These are phyloP conservation scores for Tympanoctomys barrerae DNA, from an alignment of 2,797 vertebrate genomes.

Conservation along the genomic window DNA sequence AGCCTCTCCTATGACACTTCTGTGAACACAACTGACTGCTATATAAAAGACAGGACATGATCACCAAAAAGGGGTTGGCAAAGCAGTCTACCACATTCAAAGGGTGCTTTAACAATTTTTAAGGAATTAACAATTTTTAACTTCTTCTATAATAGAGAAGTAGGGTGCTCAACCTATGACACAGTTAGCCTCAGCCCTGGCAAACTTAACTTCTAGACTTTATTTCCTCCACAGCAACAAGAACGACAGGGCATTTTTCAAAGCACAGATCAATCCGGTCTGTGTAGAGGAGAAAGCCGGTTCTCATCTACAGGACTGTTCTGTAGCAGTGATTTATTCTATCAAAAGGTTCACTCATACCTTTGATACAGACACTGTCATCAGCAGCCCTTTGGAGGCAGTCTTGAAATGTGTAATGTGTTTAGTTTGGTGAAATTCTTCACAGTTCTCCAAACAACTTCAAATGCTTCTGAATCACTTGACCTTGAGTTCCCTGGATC, in stretches of 20 bases:
- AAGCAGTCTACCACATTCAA: background rate
- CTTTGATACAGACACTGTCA: conserved; percentile 20
- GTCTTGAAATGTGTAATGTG: conserved; percentile 38
- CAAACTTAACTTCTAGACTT: background rate
- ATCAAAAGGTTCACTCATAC: background rate
- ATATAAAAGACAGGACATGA: background rate
- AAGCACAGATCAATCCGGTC: background rate
- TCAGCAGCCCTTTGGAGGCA: conserved; percentile 62
- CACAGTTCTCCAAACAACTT: conserved; percentile 67
- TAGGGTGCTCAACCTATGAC: background rate
- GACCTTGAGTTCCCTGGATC: conserved; percentile 32
- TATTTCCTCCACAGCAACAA: background rate
- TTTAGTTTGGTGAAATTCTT: conserved; percentile 67
- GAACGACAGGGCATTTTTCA: conserved; percentile 36
- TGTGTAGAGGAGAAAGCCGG: background rate
- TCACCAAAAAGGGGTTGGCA: background rate
- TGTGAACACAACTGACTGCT: background rate
- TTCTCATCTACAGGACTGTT: conserved; percentile 25
- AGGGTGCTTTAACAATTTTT: background rate
- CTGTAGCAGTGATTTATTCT: conserved; percentile 6
- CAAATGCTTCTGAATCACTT: conserved; percentile 59
- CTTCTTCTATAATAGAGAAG: background rate
- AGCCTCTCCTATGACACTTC: background rate
- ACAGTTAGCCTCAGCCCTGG: background rate
- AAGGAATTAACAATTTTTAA: background rate